Base-by-base conservation (phyloP, 2,888 invertebrate genomes). In the Athalia cordata region DNA sequence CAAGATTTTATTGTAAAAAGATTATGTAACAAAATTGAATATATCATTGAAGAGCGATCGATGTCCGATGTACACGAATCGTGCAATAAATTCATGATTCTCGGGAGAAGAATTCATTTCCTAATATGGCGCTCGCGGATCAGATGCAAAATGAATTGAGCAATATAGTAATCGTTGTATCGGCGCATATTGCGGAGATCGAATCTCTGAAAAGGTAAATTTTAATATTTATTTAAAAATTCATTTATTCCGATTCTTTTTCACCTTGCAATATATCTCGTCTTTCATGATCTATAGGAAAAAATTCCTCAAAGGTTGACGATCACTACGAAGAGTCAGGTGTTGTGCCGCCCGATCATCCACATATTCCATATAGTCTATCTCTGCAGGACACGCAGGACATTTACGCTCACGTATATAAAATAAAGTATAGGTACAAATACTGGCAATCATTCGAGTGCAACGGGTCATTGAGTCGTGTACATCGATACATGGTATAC, bases 111-210 rank as follows among this genome's bases (percentile, higher is more conserved):
- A 72, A 72, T 52, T 72, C 47, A 13, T 72, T 15, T 13, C 70
- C 70, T 43, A 52, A 72, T 72, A 57, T 52, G 70, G 70, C 13
- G 43, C 52, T 59, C 70, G 52, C 59, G 45, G 29, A 72, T 72
- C 57, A 29, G 45, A 72, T 72, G 70, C 70, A 59, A 72, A 72
- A 47, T 47, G 7, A 72, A 57, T 72, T 72, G 70, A 72, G 70
- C 70, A 72, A 72, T 59, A n/a, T n/a, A n/a, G n/a, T n/a, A n/a
- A n/a, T 59, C 70, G n/a, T n/a, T 4, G n/a, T 55, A 72, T 59
- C 70, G 57, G 70, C 45, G 8, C 13, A 55, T 57, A 72, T 72
- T n/a, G 59, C 15, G 7, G 29, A 72, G 43, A 59, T 72, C 9
- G 7, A 72, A 15, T 57, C 43, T 70, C 47, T 57, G 29, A 29